Conservation (phyloP, 2,888 invertebrate genomes). For the Azorinus chamasolen region DNA sequence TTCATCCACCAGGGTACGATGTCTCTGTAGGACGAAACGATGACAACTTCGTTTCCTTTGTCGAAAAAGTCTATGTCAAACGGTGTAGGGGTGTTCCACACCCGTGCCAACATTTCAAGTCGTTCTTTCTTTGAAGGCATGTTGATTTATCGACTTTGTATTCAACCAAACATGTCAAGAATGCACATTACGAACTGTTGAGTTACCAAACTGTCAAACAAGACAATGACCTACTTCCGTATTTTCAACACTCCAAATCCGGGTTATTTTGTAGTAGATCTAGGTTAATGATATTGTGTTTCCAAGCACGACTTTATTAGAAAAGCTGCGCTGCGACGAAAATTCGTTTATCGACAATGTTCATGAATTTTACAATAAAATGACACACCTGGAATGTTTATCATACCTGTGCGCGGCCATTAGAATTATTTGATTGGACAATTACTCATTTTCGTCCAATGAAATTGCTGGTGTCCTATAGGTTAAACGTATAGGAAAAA, state of each 20-base stretch:
- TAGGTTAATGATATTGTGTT: no score
- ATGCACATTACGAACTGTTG: neutral
- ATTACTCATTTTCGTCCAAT: no score
- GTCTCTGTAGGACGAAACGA: conserved; percentile 75
- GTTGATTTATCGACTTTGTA: conserved; percentile 6
- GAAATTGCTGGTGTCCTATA: no score
- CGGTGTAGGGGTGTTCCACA: conserved; percentile 81
- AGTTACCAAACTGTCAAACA: neutral
- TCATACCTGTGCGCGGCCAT: conserved; percentile 52
- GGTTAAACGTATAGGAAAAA: no score
- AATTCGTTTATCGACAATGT: neutral
- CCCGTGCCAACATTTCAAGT: conserved; percentile 73
- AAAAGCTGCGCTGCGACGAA: no score
- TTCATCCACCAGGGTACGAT: conserved; percentile 79
- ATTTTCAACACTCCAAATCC: neutral
- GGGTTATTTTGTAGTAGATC: neutral
- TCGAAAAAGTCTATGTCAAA: conserved; percentile 82
- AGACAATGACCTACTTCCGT: neutral
- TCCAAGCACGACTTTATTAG: no score
- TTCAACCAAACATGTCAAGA: neutral
- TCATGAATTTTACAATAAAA: conserved; percentile 2
- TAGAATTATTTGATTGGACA: conserved; percentile 29
- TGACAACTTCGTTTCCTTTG: conserved; percentile 79
- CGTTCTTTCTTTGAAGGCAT: conserved; percentile 80
- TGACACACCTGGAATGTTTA: conserved; percentile 36